These are phyloP conservation scores for Microtus californicus DNA, from an alignment of 2,797 vertebrate species.

Conservation along the genomic window DNA sequence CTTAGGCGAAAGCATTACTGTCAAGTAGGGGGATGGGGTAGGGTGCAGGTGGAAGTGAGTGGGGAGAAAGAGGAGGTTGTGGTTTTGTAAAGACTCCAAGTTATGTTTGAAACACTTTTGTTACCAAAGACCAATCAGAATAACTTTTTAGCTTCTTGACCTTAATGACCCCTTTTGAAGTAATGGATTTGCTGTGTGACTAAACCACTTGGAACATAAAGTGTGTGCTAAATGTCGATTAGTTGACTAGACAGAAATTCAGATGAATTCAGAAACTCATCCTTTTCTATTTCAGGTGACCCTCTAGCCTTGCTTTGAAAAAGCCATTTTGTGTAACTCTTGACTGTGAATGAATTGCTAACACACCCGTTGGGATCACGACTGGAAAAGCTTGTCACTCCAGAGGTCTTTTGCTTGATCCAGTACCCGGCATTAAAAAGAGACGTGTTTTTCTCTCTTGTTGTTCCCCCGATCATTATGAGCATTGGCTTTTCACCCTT, in stretches of 20 bases:
- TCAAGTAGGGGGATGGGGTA: not conserved
- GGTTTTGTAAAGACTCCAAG: conserved; percentile 33
- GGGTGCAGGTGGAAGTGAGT: not conserved
- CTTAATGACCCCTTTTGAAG: conserved; percentile 59
- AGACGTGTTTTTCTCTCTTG: conserved; percentile 31
- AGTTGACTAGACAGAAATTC: conserved; percentile 41
- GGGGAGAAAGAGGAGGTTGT: not conserved
- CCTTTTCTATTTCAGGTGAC: conserved; percentile 87
- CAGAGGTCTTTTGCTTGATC: conserved; percentile 75
- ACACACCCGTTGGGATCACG: conserved; percentile 71
- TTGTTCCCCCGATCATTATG: conserved; percentile 86
- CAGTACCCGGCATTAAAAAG: conserved; percentile 70
- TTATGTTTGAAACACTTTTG: conserved; percentile 60
- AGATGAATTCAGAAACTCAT: conserved; percentile 78
- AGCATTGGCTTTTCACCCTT: conserved; percentile 89
- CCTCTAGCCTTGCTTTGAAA: conserved; percentile 74
- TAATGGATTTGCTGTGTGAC: conserved; percentile 22
- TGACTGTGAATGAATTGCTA: conserved; percentile 76
- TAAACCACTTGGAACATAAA: conserved; percentile 53
- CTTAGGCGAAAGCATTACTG: conserved; percentile 48
- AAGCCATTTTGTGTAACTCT: conserved; percentile 77
- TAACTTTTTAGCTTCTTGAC: conserved; percentile 29
- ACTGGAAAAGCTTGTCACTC: conserved; percentile 68
- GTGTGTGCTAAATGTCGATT: not conserved
- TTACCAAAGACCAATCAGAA: conserved; percentile 51